Evolutionary conservation across 2,888 invertebrate species (phyloP), one percentile per base, ranked within the genome.

Genomic region (Drosophila villosipedis): DNA sequence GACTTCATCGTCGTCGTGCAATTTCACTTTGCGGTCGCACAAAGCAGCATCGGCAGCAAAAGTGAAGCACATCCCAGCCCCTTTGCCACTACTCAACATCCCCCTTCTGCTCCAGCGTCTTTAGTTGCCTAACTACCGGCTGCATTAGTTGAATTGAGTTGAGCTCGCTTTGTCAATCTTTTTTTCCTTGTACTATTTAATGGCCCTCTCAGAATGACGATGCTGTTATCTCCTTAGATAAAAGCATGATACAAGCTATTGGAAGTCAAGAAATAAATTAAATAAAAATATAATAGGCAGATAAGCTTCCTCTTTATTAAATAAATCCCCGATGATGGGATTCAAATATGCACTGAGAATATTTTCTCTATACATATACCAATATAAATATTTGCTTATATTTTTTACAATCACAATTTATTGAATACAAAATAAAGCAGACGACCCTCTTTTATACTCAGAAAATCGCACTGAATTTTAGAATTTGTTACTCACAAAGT

Each of bases 11-110:
- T 39, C 69, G 71, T 83, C 81, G 73, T 69, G 84, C 84, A 87
- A 87, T 90, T 85, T 85, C 84, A 84, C 90, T 85, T 74, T 85
- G 90, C 65, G 90, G 88, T 90, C 65, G 66, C 58, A 57, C 55
- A 69, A 60, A 66, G 35, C 53, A 47, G 57, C 47, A 50, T 62
- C 59, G 28, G 49, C 52, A 52, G 43, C 72, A 73, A 73, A 64
- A 75, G 31, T 64, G 47, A 65, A 64, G 70, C 62, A 55, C 33
- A 66, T 25, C 59, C n/a, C 47, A 33, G 25, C 43, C 39, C 49
- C 30, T 31, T 31, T n/a, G 52, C 52, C 57, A 39, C 39, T 12
- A 14, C 39, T 10, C 47, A 37, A 19, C 4, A 14, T 6, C 28
- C 7, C 28, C 7, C 50, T 1, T n/a, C 7, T 5, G 3, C 10